phyloP scores from a whole-genome alignment of 2,888 invertebrate species.

The Tetranychus truncatus region DNA sequence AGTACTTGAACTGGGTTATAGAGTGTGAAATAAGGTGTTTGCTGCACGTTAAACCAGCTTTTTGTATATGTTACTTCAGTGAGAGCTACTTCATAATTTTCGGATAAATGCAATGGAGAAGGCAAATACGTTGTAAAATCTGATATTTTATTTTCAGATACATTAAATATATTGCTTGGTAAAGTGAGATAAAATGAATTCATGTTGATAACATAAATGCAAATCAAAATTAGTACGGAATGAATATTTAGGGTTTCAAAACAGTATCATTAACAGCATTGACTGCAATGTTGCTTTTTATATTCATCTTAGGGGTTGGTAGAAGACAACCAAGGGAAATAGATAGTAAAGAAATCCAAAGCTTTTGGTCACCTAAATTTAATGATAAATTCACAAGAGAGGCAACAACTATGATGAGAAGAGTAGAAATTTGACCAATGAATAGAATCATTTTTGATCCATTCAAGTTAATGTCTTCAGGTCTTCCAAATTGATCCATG shows the following conservation, averaged over 20 bases:
- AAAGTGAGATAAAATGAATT: neutral
- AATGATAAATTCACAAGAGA: neutral
- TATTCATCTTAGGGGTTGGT: neutral
- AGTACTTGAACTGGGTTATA: neutral
- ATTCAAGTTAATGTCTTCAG: neutral
- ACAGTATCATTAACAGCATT: neutral
- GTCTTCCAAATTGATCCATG: neutral
- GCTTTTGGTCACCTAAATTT: neutral
- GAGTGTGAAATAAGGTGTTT: neutral
- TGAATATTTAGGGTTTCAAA: neutral
- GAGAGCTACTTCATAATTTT: neutral
- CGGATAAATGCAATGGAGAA: neutral
- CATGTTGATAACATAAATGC: neutral
- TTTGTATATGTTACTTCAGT: neutral
- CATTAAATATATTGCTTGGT: neutral
- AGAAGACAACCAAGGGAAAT: neutral
- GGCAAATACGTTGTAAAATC: neutral
- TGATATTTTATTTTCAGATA: neutral
- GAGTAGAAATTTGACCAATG: neutral
- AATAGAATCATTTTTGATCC: neutral
- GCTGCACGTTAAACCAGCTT: neutral
- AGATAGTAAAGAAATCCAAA: neutral
- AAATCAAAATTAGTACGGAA: rapidly evolving
- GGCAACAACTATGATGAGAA: neutral
- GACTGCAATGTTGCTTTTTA: neutral